These are phyloP conservation scores for Misgurnus anguillicaudatus DNA, from an alignment of 2,113 vertebrate species.

Conservation along the genomic window DNA sequence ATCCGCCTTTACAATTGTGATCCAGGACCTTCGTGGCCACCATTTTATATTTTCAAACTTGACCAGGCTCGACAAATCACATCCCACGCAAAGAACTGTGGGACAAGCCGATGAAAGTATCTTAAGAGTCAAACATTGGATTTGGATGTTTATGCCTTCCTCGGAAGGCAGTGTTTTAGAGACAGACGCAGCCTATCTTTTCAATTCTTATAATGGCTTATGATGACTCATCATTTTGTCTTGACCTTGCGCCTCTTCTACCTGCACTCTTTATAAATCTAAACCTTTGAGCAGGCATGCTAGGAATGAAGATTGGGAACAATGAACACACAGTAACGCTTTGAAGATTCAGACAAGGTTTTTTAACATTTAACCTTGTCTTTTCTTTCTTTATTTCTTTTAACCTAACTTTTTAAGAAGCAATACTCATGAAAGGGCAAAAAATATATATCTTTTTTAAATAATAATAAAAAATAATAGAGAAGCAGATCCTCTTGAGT, in stretches of 20 bases:
- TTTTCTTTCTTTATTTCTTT: not conserved
- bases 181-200: not conserved
- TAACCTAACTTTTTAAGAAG: not conserved
- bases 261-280: slow-evolving; percentile 30
- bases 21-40: too few species aligned
- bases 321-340: slow-evolving; percentile 30
- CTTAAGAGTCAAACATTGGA: too few species aligned
- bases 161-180: too few species aligned
- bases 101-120: too few species aligned
- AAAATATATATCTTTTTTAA: not conserved
- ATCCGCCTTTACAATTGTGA: too few species aligned
- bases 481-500: not conserved
- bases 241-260: slow-evolving; percentile 38
- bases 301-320: slow-evolving; percentile 47
- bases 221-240: slow-evolving; percentile 29
- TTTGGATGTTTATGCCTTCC: too few species aligned
- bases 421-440: not conserved
- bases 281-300: slow-evolving; percentile 26
- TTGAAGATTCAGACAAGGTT: not conserved
- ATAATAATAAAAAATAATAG: not conserved
- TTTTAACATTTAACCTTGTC: not conserved
- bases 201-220: slow-evolving; percentile 15
- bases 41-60: too few species aligned
- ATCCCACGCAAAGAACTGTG: too few species aligned
- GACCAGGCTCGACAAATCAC: too few species aligned